Base-by-base conservation (phyloP, 2,113 vertebrate species). In the Myocastor coypus region DNA sequence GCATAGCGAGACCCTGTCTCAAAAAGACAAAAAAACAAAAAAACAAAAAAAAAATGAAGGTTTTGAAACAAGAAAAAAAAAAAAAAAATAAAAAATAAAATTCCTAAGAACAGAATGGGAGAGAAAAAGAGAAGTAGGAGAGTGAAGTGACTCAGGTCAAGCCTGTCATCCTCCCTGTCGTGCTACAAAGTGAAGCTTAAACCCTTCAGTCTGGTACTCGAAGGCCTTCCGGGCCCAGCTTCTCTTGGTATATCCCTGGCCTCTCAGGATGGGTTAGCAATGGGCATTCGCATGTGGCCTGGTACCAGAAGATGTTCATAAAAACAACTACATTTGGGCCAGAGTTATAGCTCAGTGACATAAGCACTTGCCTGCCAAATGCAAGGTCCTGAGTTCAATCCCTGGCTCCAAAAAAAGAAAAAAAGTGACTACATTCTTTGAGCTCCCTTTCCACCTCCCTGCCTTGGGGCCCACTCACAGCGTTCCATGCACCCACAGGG, bases 281-380 rank as follows among this genome's bases (percentile, higher is more conserved):
- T 57, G n/a, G 10, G 5, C 34, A 17, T 57, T 90, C 69, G 69
- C 28, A 59, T 64, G 12, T 34, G 7, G 13, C 34, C 0, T 4
- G 14, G 9, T 20, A 75, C 42, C 61, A 26, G 34, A n/a, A 66
- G 19, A 40, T 63, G 28, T 40, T 55, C 55, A 63, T 77, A 40
- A 89, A 86, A 90, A 40, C 59, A 83, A 87, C 26, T n/a, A 32
- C 92, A 52, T 96, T 92, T 57, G 55, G 55, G 55, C 16, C 19
- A 4, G 55, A 16, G 55, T 57, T 57, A 57, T 57, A 57, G 17
- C 17, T 57, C 55, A 57, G 17, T 57, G 17, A 3, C 55, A 57
- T 19, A 57, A 57, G 55, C 55, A 57, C 16, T 16, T 57, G 17
- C 55, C 55, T 57, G 55, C 14, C 16, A 57, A 57, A 16, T 57